These are phyloP conservation scores for cattle (Bos taurus) DNA, from an alignment of 2,113 vertebrate genomes.

Conservation along the genomic window DNA sequence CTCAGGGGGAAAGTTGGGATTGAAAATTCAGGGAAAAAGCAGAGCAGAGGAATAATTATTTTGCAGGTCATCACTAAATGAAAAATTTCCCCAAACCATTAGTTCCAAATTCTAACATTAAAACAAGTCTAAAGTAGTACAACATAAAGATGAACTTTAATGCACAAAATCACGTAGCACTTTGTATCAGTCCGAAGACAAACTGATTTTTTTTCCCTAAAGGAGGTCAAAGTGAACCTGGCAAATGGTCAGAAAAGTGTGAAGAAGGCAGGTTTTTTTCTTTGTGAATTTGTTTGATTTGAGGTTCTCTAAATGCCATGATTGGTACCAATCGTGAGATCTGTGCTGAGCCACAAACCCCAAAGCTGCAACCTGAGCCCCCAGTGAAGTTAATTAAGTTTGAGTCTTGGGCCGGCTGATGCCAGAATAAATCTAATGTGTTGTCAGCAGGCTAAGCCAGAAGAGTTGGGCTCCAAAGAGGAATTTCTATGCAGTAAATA, in stretches of 20 bases:
- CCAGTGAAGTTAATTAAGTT: slow-evolving; percentile 21
- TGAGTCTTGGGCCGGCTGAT: neutral
- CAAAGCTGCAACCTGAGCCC: neutral
- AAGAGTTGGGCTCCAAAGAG: neutral
- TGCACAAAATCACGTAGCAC: neutral
- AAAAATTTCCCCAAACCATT: neutral
- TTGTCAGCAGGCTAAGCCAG: slow-evolving; percentile 10
- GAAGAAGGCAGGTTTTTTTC: neutral
- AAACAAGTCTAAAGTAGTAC: neutral
- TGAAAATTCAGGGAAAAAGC: neutral
- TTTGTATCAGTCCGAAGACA: neutral
- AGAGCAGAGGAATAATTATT: neutral
- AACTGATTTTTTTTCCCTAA: neutral
- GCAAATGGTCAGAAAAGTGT: neutral
- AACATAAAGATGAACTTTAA: neutral
- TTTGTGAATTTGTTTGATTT: neutral
- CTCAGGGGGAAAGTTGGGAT: neutral
- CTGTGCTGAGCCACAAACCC: neutral
- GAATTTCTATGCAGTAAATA: slow-evolving; percentile 61
- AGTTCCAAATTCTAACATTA: neutral
- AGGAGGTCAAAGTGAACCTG: neutral
- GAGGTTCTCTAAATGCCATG: neutral
- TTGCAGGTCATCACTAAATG: neutral
- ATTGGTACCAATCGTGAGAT: neutral
- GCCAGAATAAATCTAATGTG: neutral